Evolutionary conservation across 2,113 vertebrate genomes (phyloP).

Genomic region (Heptranchias perlo): DNA sequence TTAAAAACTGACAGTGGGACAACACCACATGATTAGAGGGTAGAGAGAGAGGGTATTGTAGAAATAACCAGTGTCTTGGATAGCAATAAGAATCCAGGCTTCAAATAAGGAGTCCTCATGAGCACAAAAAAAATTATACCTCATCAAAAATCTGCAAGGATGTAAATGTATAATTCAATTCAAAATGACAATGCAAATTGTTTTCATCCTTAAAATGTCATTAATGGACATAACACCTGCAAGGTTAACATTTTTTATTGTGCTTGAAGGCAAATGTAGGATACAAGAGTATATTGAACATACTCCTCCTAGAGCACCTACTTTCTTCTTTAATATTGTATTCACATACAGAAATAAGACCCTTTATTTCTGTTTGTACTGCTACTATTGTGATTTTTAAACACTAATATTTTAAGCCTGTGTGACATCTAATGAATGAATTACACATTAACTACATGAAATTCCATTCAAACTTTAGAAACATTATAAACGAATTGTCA

Average conservation of each 20-base stretch:
- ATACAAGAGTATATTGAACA: not conserved
- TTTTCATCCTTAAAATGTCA: not conserved
- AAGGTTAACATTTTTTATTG: not conserved
- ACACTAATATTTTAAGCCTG: not conserved
- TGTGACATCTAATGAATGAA: not conserved
- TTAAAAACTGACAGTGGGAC: not conserved
- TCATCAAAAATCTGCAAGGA: not conserved
- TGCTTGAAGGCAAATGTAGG: not conserved
- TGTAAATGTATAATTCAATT: not conserved
- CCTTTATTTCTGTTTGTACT: not conserved
- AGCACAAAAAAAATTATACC: not conserved
- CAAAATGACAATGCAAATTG: not conserved
- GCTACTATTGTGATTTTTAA: not conserved
- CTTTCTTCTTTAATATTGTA: not conserved
- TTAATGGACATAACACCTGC: not conserved
- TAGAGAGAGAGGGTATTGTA: not conserved
- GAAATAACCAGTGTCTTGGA: not conserved
- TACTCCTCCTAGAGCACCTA: not conserved
- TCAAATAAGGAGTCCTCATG: not conserved
- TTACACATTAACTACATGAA: not conserved
- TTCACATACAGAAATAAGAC: not conserved
- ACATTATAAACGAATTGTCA: conserved; percentile 6
- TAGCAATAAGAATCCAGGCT: not conserved
- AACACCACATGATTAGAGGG: not conserved
- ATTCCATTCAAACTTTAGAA: not conserved